Base-by-base conservation (phyloP, 2,797 vertebrate genomes). In the Neostethus bicornis region DNA sequence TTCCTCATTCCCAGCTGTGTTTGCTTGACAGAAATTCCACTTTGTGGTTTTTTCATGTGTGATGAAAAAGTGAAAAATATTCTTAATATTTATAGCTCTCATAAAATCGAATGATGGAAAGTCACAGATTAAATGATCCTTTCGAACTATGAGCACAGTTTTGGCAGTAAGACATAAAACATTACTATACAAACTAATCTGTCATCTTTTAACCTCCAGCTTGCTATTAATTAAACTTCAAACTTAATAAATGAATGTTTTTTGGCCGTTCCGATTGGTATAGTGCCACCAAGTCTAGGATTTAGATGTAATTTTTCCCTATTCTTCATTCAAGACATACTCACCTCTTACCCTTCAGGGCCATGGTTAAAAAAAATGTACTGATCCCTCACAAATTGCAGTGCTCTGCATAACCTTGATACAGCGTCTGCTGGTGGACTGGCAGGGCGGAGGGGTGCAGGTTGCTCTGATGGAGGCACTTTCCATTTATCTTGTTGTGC, bases 401-500 rank as follows among this genome's bases (percentile, higher is more conserved):
- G 52, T 10, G 24, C 75, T 72, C 63, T 21, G 32, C 5, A 43
- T 82, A 77, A 86, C 86, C 76, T 87, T 90, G 89, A 77, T 76
- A 70, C 75, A 68, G 79, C 60, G 73, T 68, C 80, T 66, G 72
- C 38, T 11, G 63, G 60, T 52, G 63, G 73, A 68, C 17, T 11
- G 23, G 28, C 47, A 12, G 39, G 32, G 28, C 4, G 16, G 45
- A 21, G 25, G 39, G 23, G 21, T 25, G 68, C 60, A 75, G 65
- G 61, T 50, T 47, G 59, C 54, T 61, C 9, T 8, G 39, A 6
- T 5, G 46, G 62, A 70, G 73, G 70, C 69, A 60, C 68, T 19
- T 64, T 66, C 75, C 81, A 90, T 92, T 84, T 76, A 81, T 91
- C 88, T 87, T 66, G 41, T 35, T 59, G 28, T 57, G 72, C 75